These are phyloP conservation scores for Antheraea yamamai DNA, from an alignment of 2,888 invertebrate genomes.

Conservation along the genomic window DNA sequence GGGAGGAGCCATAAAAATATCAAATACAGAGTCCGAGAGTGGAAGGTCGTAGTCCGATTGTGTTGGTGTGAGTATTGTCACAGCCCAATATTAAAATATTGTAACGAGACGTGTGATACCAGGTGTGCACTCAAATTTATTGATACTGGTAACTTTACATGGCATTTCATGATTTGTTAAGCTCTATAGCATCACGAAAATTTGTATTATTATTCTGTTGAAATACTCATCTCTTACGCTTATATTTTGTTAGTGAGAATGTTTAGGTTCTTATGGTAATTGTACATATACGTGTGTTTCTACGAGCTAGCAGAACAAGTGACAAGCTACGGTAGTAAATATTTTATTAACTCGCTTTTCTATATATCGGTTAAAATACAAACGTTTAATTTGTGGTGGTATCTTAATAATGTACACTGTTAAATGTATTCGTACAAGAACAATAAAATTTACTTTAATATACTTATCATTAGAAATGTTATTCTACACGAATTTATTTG, in stretches of 20 bases:
- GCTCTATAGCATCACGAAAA: not conserved
- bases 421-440: too few relatives aligned
- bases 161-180: slow-evolving; percentile 6
- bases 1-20: slow-evolving; percentile 70
- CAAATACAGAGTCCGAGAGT: slow-evolving; percentile 58
- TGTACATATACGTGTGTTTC: too few relatives aligned
- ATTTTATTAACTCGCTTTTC: too few relatives aligned
- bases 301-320: too few relatives aligned
- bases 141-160: slow-evolving; percentile 3
- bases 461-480: too few relatives aligned
- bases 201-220: not conserved
- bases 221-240: not conserved
- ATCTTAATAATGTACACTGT: too few relatives aligned
- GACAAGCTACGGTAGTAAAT: too few relatives aligned
- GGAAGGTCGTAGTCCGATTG: slow-evolving; percentile 40
- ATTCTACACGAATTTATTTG: too few relatives aligned
- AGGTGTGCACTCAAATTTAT: slow-evolving; percentile 38
- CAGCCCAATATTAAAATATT: slow-evolving; percentile 62
- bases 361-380: too few relatives aligned
- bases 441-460: too few relatives aligned
- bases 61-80: slow-evolving; percentile 48
- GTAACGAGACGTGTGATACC: slow-evolving; percentile 46
- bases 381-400: too few relatives aligned
- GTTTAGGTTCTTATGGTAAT: not conserved
- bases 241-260: not conserved